A percentile compares a stretch with the other conserved stretches of the same genome.
These are phyloP conservation scores for Zalophus californianus DNA, from an alignment of 2,797 vertebrate species.

Conservation along the genomic window DNA sequence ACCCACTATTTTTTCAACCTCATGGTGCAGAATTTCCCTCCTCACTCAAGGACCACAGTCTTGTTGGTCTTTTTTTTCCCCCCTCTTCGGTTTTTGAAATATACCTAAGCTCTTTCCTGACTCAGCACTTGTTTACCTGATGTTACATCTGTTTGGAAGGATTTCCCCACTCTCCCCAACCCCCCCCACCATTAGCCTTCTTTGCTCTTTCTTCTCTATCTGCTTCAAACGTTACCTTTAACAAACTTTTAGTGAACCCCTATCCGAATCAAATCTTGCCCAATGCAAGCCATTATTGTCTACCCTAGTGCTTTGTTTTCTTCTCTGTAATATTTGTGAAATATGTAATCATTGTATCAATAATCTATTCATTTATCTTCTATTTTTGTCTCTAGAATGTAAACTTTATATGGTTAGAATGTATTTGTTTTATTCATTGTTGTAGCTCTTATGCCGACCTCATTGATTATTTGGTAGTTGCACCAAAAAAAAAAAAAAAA, in stretches of 20 bases:
- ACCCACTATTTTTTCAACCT: not conserved
- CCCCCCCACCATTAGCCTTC: not conserved
- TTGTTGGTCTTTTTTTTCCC: not conserved
- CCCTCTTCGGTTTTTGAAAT: not conserved
- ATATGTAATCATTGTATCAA: not conserved
- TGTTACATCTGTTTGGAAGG: not conserved
- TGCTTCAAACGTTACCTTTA: not conserved
- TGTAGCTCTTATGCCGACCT: not conserved
- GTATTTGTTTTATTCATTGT: not conserved
- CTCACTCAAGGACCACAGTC: fast-evolving
- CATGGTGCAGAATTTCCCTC: fast-evolving
- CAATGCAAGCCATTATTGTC: not conserved
- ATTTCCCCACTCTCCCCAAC: not conserved
- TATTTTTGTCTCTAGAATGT: not conserved
- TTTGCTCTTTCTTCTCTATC: not conserved
- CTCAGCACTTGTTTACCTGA: not conserved
- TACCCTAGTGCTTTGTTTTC: not conserved
- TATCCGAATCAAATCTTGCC: not conserved
- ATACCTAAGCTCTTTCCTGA: not conserved
- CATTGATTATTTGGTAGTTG: not conserved
- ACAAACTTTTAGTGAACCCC: not conserved
- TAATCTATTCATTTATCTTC: not conserved
- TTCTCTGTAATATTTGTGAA: not conserved
- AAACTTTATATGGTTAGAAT: not conserved
- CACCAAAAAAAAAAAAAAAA: not conserved